Evolutionary conservation across 2,113 vertebrate species (phyloP), one percentile per base, ranked within the genome.

Genomic region (Picathartes gymnocephalus): DNA sequence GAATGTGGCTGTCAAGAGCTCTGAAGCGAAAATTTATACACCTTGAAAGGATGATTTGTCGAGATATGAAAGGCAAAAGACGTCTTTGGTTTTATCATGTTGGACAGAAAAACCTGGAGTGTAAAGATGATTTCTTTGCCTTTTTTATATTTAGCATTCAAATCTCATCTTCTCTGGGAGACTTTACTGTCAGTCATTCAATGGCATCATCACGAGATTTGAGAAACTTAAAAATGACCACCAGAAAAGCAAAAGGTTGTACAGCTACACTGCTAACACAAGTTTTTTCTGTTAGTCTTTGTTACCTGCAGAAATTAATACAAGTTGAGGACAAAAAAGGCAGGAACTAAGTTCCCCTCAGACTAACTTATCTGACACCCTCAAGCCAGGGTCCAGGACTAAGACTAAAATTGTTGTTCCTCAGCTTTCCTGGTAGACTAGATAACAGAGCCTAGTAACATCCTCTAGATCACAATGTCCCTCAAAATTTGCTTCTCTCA

Each of bases 11-110:
- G 27, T 72, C 30, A 60, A 73, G 37, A 81, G 18, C 15, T 72
- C 35, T n/a, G 30, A 50, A 76, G 7, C 8, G 18, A 79, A 87
- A 69, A 40, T 6, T 60, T 81, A 31, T 0, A 51, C 18, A 64
- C 11, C 22, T 65, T 53, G 50, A 83, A 78, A 85, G 47, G 22
- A 69, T 17, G 7, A 44, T 27, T 86, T 82, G 56, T 82, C 35
- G 24, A 39, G 17, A 51, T 39, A 27, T 7, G 54, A 71, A 82
- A 88, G 22, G 15, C 27, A 53, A 86, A 91, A 85, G 11, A 37
- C 0, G 0, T 33, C 15, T 58, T 79, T 88, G 11, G 9, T 53
- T 88, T 21, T 68, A 47, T 45, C 40, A 74, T 0, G 0, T 6
- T 66, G 20, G 56, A 54, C 47, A 84, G 37, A 89, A 88, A 86